phyloP scores from a whole-genome alignment of 2,113 vertebrate genomes.

The Scolopax mira region DNA sequence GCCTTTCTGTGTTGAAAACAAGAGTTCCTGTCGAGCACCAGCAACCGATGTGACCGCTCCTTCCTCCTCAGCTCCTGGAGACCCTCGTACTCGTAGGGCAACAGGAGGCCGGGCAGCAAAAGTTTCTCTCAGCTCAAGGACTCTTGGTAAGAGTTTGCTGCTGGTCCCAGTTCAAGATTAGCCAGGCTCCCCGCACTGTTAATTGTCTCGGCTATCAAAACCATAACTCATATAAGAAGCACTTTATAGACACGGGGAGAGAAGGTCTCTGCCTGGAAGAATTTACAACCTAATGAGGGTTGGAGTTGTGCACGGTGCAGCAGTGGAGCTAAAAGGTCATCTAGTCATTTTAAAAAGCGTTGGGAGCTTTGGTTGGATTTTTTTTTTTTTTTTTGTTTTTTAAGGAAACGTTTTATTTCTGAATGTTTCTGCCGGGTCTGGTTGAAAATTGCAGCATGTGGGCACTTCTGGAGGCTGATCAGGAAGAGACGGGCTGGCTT shows the following conservation, averaged over 20 bases:
- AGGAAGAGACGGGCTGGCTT: neutral
- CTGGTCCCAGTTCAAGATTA: neutral
- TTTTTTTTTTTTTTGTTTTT: neutral
- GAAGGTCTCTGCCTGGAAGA: neutral
- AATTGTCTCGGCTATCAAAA: neutral
- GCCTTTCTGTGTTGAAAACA: neutral
- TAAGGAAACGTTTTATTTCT: neutral
- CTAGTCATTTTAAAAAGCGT: neutral
- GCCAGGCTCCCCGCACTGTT: neutral
- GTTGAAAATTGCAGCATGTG: neutral
- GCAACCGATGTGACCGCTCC: neutral
- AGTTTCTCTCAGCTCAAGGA: neutral
- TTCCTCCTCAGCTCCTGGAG: neutral
- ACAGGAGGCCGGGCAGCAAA: neutral
- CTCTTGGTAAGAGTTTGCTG: neutral
- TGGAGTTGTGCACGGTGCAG: neutral
- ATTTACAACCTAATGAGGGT: conserved; percentile 31
- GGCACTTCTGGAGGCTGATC: neutral
- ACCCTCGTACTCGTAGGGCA: neutral
- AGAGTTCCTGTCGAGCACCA: neutral
- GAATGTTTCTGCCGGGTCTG: neutral
- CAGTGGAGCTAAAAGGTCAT: conserved; percentile 2
- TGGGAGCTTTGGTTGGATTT: neutral
- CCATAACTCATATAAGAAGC: neutral
- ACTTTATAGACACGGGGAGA: neutral